A percentile compares a stretch with the other conserved stretches of the same genome.
phyloP scores from a whole-genome alignment of 1,140 invertebrate genomes.

The Papilio glaucus region DNA sequence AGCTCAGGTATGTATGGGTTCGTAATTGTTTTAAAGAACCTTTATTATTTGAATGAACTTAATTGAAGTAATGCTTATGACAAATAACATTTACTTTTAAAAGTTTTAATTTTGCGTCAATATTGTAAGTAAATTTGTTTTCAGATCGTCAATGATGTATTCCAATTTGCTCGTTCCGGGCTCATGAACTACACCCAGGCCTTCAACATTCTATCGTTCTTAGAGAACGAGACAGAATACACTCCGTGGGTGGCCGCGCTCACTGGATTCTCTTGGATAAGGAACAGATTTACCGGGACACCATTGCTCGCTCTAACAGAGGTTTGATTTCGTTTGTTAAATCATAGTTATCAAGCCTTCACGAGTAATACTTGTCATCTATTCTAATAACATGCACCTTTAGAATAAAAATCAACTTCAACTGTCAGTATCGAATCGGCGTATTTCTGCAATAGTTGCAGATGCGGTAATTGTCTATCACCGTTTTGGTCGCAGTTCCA shows the following conservation, averaged over 20 bases:
- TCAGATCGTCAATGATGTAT: slow-evolving; percentile 90
- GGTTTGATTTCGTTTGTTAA: slow-evolving; percentile 42
- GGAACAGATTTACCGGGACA: slow-evolving; percentile 70
- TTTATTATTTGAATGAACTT: too few species aligned
- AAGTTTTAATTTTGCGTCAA: too few species aligned
- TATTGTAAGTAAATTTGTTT: slow-evolving; percentile 38
- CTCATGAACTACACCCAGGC: slow-evolving; percentile 81
- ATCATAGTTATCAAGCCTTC: too few species aligned
- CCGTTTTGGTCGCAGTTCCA: too few species aligned
- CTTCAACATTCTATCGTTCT: slow-evolving; percentile 85
- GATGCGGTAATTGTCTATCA: too few species aligned
- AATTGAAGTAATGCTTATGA: neutral
- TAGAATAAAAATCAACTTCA: too few species aligned
- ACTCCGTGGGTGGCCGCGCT: slow-evolving; percentile 87
- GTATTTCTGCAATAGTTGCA: too few species aligned
- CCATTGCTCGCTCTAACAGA: slow-evolving; percentile 47
- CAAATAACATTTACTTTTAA: neutral
- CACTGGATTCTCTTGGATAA: slow-evolving; percentile 80
- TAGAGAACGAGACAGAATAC: slow-evolving; percentile 86
- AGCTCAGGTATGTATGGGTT: slow-evolving; percentile 75
- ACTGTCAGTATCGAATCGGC: too few species aligned
- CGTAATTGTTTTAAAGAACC: neutral
- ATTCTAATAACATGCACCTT: too few species aligned
- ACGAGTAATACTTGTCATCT: too few species aligned
- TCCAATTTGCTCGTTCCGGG: slow-evolving; percentile 85